Percentiles rank a stretch among this genome's conserved stretches.
phyloP scores from a whole-genome alignment of 64 coral and sea anemone genomes.

The Montipora capricornis region DNA sequence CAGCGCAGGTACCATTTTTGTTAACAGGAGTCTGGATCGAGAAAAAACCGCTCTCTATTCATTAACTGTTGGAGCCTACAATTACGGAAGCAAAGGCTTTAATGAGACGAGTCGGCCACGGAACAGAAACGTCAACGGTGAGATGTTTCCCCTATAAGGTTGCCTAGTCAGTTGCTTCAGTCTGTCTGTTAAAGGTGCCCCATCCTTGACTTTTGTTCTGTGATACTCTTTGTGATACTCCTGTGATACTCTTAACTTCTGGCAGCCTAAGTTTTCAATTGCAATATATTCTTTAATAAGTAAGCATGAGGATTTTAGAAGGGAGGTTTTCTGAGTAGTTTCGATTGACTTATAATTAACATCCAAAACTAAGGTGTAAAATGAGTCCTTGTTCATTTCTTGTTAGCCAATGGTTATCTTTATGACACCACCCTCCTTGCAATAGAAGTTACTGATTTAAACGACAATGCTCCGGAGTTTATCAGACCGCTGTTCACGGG shows the following conservation, averaged over 20 bases:
- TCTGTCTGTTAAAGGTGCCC: too few species aligned
- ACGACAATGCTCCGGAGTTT: slow-evolving; percentile 85
- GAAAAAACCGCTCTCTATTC: slow-evolving; percentile 43
- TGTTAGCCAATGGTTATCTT: slow-evolving; percentile 76
- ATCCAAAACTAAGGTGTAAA: too few species aligned
- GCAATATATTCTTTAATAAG: too few species aligned
- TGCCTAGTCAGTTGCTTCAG: too few species aligned
- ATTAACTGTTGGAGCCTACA: slow-evolving; percentile 69
- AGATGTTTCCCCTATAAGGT: not conserved
- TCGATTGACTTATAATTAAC: too few species aligned
- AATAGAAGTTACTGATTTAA: slow-evolving; percentile 73
- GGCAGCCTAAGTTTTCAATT: too few species aligned
- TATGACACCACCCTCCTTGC: slow-evolving; percentile 73
- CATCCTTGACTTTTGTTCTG: too few species aligned
- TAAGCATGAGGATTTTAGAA: too few species aligned
- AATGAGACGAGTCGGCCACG: slow-evolving; percentile 53
- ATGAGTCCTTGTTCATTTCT: not conserved
- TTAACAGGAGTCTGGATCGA: slow-evolving; percentile 72
- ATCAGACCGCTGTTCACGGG: slow-evolving; percentile 77
- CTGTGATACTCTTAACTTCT: too few species aligned
- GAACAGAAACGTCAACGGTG: slow-evolving; percentile 75
- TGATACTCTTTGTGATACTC: too few species aligned
- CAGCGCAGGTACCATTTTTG: slow-evolving; percentile 61
- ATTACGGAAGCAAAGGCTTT: slow-evolving; percentile 74
- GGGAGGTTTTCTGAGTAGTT: too few species aligned